A percentile compares a stretch with the other conserved stretches of the same genome.
These are phyloP conservation scores for human DNA, from an alignment of 2,113 vertebrate genomes.

Conservation along the genomic window GRCh38 chr5:90860501-90861000, in stretches of 20 bases:
- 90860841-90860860: slow-evolving; percentile 29
- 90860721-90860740: not conserved
- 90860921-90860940: not conserved
- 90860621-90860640: too few relatives aligned
- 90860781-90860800: not conserved
- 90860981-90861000: not conserved
- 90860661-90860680: too few relatives aligned
- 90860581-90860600: not conserved
- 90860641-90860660: too few relatives aligned
- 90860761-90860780: not conserved
- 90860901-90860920: not conserved
- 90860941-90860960: not conserved
- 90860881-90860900: not conserved
- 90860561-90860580: not conserved
- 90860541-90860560: not conserved
- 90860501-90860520: not conserved
- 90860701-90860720: not conserved
- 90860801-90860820: not conserved
- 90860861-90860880: not conserved
- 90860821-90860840: not conserved
- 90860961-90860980: not conserved
- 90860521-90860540: not conserved
- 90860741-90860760: not conserved
- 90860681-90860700: too few relatives aligned
- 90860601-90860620: not conserved